Conservation (phyloP, 2,113 vertebrate species). For the Vidua chalybeata region DNA sequence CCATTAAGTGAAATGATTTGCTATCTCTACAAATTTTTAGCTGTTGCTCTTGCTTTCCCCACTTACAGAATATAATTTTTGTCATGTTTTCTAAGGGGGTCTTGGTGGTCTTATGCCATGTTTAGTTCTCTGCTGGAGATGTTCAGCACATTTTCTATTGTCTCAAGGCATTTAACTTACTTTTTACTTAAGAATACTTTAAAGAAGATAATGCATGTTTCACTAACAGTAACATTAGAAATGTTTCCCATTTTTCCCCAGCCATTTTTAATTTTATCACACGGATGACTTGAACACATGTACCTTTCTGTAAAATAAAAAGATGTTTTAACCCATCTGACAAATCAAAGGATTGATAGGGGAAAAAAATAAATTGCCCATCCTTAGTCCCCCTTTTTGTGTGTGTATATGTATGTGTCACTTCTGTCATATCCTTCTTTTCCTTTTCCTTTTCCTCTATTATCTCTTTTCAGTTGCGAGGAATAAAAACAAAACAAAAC, state of each 20-base stretch:
- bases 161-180: background rate
- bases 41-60: background rate
- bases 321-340: accelerated
- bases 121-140: background rate
- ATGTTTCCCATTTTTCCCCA: background rate
- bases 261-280: background rate
- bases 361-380: accelerated
- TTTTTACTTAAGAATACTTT: background rate
- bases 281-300: accelerated
- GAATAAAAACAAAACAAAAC: background rate
- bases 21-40: background rate
- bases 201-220: background rate
- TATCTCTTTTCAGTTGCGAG: background rate
- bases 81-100: background rate
- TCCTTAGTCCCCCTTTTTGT: accelerated
- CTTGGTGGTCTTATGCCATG: background rate
- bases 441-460: background rate
- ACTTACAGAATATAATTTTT: background rate
- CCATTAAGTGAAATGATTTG: background rate
- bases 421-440: background rate
- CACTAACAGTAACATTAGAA: background rate
- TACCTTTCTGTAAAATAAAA: background rate
- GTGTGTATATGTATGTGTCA: background rate
- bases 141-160: background rate
- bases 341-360: background rate